These are phyloP conservation scores for Diorhabda carinulata DNA, from an alignment of 1,140 invertebrate species.

Conservation along the genomic window DNA sequence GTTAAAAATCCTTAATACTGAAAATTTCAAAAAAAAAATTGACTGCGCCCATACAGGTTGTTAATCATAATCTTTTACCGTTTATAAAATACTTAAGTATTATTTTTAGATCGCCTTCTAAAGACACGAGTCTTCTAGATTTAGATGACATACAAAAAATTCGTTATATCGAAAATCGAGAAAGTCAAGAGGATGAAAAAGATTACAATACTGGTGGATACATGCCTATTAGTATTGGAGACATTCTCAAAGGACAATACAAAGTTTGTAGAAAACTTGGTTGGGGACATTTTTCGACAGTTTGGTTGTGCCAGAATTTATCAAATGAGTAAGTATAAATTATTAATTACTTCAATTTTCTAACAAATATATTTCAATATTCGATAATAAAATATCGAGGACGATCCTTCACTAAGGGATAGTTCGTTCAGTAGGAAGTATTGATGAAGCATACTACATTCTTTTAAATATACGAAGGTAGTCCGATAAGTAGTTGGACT, in stretches of 20 bases:
- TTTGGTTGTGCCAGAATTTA: constrained; percentile 93
- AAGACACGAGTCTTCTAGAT: constrained; percentile 35
- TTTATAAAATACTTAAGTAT: too few species aligned
- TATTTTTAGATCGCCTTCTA: constrained; percentile 31
- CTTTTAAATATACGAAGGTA: too few species aligned
- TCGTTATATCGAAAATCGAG: constrained; percentile 35
- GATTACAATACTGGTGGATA: constrained; percentile 95
- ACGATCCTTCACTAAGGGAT: too few species aligned
- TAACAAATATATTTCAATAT: too few species aligned
- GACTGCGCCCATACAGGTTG: too few species aligned
- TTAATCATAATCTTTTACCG: too few species aligned
- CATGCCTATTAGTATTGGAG: constrained; percentile 93
- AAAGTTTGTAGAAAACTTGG: constrained; percentile 93
- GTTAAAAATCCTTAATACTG: too few species aligned
- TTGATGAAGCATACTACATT: too few species aligned
- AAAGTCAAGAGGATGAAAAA: constrained; percentile 77
- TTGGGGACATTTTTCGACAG: constrained; percentile 97
- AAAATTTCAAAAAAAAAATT: too few species aligned
- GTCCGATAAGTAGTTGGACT: too few species aligned
- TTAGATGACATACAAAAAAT: constrained; percentile 37
- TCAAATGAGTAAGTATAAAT: constrained; percentile 56
- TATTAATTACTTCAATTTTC: constrained; percentile 5
- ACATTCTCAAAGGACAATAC: constrained; percentile 86
- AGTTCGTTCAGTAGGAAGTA: too few species aligned
- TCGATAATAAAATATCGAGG: too few species aligned